phyloP scores from a whole-genome alignment of 92 coral and sea anemone species.

The Palythoa heliodiscus region DNA sequence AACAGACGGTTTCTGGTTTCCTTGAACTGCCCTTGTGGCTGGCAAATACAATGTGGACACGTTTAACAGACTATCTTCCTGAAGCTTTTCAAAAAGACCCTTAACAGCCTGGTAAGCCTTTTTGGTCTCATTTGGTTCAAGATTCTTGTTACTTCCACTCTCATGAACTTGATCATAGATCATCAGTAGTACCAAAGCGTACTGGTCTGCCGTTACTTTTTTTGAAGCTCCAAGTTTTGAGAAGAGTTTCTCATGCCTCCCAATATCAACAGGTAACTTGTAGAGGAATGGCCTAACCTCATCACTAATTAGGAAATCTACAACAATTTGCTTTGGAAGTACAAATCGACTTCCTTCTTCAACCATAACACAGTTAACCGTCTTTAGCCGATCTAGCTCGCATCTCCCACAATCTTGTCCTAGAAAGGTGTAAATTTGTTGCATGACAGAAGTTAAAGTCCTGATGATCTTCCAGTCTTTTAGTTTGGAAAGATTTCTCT shows the following conservation, averaged over 20 bases:
- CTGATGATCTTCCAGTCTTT: too few species aligned
- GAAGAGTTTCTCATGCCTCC: slow-evolving; percentile 42
- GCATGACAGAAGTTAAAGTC: slow-evolving; percentile 50
- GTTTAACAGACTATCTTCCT: not conserved
- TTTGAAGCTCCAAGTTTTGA: slow-evolving; percentile 56
- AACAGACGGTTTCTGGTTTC: not conserved
- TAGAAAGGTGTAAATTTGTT: slow-evolving; percentile 58
- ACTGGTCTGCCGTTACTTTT: slow-evolving; percentile 60
- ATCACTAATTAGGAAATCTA: slow-evolving; percentile 39
- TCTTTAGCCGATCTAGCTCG: slow-evolving; percentile 27
- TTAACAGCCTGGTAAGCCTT: slow-evolving; percentile 54
- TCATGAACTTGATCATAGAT: slow-evolving; percentile 15
- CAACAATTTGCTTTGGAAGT: slow-evolving; percentile 54
- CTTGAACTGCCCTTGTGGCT: slow-evolving; percentile 7
- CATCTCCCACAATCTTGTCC: not conserved
- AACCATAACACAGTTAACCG: slow-evolving; percentile 55
- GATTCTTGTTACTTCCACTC: not conserved
- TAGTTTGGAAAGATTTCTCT: not conserved
- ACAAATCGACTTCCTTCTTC: slow-evolving; percentile 62
- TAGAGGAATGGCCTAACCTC: slow-evolving; percentile 72
- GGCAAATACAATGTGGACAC: slow-evolving; percentile 55
- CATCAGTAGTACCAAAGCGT: slow-evolving; percentile 59
- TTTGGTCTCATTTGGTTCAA: slow-evolving; percentile 61
- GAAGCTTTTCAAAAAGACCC: slow-evolving; percentile 56
- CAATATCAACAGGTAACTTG: slow-evolving; percentile 56